phyloP scores from a whole-genome alignment of 2,888 invertebrate genomes.

The Athalia circularis region DNA sequence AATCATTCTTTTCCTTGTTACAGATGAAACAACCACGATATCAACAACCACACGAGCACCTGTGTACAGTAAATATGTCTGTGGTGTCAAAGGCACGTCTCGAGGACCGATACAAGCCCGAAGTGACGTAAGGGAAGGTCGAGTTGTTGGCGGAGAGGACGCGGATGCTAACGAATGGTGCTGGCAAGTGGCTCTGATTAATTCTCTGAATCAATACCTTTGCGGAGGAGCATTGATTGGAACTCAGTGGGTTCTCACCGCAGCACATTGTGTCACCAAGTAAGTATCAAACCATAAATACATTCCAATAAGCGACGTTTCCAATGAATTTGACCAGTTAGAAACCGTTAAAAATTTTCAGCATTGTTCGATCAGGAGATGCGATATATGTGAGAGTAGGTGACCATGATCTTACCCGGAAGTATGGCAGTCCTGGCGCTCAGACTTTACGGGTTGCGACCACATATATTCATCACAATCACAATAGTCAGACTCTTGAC shows the following conservation, averaged over 20 bases:
- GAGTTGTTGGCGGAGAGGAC: constrained; percentile 94
- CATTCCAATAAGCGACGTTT: background rate
- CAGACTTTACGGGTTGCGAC: constrained; percentile 93
- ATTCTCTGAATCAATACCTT: constrained; percentile 93
- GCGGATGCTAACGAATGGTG: constrained; percentile 96
- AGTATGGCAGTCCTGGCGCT: constrained; percentile 93
- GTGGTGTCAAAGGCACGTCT: constrained; percentile 91
- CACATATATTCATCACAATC: constrained; percentile 96
- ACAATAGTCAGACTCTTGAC: constrained; percentile 94
- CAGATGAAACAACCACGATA: constrained; percentile 60
- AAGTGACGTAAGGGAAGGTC: constrained; percentile 67
- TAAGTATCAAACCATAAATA: constrained; percentile 73
- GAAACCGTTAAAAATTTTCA: constrained; percentile 69
- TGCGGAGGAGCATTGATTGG: constrained; percentile 96
- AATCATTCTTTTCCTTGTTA: background rate
- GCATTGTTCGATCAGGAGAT: constrained; percentile 95
- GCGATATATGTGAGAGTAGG: constrained; percentile 95
- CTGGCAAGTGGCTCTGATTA: constrained; percentile 96
- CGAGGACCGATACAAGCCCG: constrained; percentile 72
- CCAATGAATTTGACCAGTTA: background rate
- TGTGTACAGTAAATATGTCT: constrained; percentile 92
- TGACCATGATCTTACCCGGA: constrained; percentile 92
- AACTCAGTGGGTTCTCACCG: constrained; percentile 95
- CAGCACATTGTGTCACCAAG: constrained; percentile 96
- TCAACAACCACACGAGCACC: constrained; percentile 75